Evolutionary conservation across 2,113 vertebrate genomes (phyloP), one percentile per base, ranked within the genome.

Genomic region (Typhlomys cinereus): DNA sequence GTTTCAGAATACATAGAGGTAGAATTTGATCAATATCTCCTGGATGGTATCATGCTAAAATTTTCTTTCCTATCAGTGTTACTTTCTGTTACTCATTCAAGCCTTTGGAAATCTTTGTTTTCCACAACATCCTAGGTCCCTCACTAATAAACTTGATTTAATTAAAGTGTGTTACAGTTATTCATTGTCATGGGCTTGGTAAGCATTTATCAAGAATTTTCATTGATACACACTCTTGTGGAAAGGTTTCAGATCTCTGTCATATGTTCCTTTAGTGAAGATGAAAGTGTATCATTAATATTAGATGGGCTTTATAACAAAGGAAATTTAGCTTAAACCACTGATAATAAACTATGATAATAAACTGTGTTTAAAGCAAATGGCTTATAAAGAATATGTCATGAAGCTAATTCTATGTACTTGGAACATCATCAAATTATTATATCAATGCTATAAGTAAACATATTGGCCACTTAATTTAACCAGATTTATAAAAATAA

Each of bases 1-100:
- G 23, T 8, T 41, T 27, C 48, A 25, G 27, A 82, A 76, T 57
- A 31, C 11, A 66, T 39, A 31, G 27, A 81, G 39, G 41, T 23
- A 59, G 20, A 39, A n/a, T n/a, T 74, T 12, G 1, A 39, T 17
- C 61, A 64, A 20, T 29, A 54, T 14, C 5, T 46, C 4, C 2
- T 7, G 13, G n/a, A 73, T 25, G 4, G 5, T 5, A 7, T 78
- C 31, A 66, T 69, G 36, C 82, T 9, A 44, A 6, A 0, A 1
- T 5, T 12, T 71, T 61, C 4, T 2, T 12, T 39, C 18, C 70
- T 11, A 41, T 59, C 25, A 2, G 6, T 41, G 54, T 44, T n/a
- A 57, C 23, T 44, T 52, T 52, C 17, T 15, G 52, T 11, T 52
- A 52, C 52, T 15, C 17, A 9, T 52, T 52, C 17, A 52, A 11